Evolutionary conservation across 2,797 vertebrate genomes (phyloP).

Genomic region (Catostomus latipinnis): DNA sequence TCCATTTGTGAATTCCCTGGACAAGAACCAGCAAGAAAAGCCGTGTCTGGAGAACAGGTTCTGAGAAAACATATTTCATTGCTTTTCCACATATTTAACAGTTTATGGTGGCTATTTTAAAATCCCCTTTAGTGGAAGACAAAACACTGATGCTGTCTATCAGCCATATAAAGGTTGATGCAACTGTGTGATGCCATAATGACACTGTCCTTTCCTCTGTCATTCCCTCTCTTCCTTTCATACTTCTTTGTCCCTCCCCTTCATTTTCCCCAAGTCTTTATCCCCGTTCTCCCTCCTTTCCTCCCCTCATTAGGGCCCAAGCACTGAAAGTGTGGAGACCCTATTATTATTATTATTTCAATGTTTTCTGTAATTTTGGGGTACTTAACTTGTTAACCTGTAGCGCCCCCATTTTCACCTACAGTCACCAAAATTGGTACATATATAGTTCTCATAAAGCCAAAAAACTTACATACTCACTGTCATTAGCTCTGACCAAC

Average conservation of each 20-base stretch:
- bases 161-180: conserved; percentile 49
- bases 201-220: conserved; percentile 60
- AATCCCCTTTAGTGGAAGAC: background rate
- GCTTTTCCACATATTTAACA: conserved; percentile 17
- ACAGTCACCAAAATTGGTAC: no score
- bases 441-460: no score
- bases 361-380: no score
- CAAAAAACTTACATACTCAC: no score
- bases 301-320: conserved; percentile 41
- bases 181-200: conserved; percentile 65
- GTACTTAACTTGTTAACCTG: no score
- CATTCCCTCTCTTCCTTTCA: conserved; percentile 49
- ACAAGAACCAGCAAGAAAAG: conserved; percentile 2
- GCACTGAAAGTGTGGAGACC: no score
- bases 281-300: conserved; percentile 58
- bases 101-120: background rate
- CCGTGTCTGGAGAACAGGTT: conserved; percentile 29
- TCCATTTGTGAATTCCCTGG: conserved; percentile 44
- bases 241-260: conserved; percentile 40
- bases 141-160: background rate
- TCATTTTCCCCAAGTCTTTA: conserved; percentile 50
- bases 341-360: no score
- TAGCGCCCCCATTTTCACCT: no score
- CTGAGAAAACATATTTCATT: conserved; percentile 19
- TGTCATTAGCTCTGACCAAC: no score